Base-by-base conservation (phyloP, 2,113 vertebrate species). In the Eptesicus fuscus region DNA sequence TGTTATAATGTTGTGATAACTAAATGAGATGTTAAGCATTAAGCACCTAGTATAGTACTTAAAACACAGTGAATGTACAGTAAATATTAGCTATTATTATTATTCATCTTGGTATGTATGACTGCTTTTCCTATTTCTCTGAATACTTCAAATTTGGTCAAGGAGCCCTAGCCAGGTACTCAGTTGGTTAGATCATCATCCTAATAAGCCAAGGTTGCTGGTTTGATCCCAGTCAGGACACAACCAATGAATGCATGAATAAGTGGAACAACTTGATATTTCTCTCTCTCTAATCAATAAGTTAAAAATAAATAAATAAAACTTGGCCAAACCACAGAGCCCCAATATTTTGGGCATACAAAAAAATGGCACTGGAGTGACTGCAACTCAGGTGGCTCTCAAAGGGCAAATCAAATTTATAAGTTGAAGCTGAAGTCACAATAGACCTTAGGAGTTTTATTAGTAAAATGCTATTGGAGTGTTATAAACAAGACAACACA, bases 11-110 rank as follows among this genome's bases (percentile, higher is more conserved):
- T 44, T 80, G 16, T 82, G 59, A 37, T 42, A 61, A 85, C 82
- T 92, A 93, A 93, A 83, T 51, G n/a, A 96, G 9, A 92, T 59
- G 16, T 88, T 82, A 83, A 92, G 73, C 47, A 95, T 49, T 82
- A 83, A 94, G 7, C 35, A 91, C 37, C 73, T 69, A 88, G n/a
- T 53, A 78, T 20, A 78, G 61, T 77, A 53, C n/a, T 87, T 77
- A 35, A 73, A 49, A 90, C 11, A 59, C 4, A 87, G 51, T 70
- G 73, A 94, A 77, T 87, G 35, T 65, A 71, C 63, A 77, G 65
- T 88, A 88, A 92, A 56, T 67, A 20, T 92, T 96, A 95, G 51
- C 20, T 94, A 1, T 87, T 86, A 42, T 44, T 61, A 87, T 61
- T 32, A 47, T 71, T 74, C 94, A 74, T 47, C 23, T 35, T 95